These are phyloP conservation scores for Trinectes maculatus DNA, from an alignment of 2,113 vertebrate genomes.

Conservation along the genomic window DNA sequence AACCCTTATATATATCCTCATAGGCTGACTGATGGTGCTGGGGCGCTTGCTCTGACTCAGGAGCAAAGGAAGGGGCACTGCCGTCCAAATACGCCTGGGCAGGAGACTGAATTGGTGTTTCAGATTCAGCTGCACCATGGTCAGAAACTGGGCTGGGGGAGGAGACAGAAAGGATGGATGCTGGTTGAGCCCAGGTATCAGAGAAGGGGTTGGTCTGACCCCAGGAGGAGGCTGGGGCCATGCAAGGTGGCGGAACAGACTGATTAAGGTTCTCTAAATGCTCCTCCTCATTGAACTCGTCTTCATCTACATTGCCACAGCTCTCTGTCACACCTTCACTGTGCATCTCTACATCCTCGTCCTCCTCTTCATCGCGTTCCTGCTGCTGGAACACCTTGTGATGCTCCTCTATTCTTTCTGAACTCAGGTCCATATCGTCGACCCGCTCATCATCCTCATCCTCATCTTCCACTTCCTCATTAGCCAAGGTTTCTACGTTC, in stretches of 20 bases:
- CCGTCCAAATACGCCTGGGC: constrained; percentile 68
- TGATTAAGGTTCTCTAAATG: constrained; percentile 75
- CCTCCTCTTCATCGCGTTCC: constrained; percentile 73
- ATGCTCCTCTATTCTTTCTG: constrained; percentile 72
- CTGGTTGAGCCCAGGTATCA: constrained; percentile 76
- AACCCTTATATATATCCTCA: constrained; percentile 36
- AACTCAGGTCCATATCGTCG: constrained; percentile 79
- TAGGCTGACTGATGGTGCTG: constrained; percentile 22
- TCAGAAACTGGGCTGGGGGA: constrained; percentile 72
- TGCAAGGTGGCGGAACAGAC: constrained; percentile 20
- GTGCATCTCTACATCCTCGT: constrained; percentile 82
- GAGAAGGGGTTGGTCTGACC: constrained; percentile 75
- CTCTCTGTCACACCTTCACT: constrained; percentile 78
- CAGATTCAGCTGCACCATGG: constrained; percentile 62
- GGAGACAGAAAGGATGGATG: constrained; percentile 64
- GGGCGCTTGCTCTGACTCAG: constrained; percentile 33
- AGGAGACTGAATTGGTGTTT: constrained; percentile 73
- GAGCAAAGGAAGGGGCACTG: constrained; percentile 49
- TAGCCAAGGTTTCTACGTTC: constrained; percentile 80
- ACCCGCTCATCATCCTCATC: constrained; percentile 76
- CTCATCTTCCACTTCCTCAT: constrained; percentile 77
- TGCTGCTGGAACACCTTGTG: constrained; percentile 65
- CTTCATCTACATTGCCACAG: constrained; percentile 74
- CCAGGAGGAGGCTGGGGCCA: constrained; percentile 66
- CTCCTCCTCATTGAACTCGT: constrained; percentile 77